Conservation (phyloP, 2,888 invertebrate genomes). For the Eupithecia dodoneata region DNA sequence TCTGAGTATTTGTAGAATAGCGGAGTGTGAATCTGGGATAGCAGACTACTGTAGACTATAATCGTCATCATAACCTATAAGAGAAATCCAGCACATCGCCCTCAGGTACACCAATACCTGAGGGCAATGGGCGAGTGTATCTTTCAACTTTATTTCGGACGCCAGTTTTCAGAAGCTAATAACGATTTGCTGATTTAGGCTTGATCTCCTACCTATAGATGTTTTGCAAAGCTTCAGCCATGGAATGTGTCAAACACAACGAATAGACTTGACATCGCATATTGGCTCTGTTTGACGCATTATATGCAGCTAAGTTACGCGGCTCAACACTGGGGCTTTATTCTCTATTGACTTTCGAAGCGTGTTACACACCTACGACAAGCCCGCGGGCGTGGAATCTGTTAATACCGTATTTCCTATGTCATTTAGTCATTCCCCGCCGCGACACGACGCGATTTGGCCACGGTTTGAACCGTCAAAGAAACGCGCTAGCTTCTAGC, state of each 20-base stretch:
- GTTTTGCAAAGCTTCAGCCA: not conserved
- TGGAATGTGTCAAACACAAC: not conserved
- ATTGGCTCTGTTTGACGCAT: not conserved
- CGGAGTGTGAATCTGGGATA: not conserved
- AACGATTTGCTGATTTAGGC: not conserved
- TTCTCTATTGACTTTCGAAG: too few relatives aligned
- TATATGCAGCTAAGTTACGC: not conserved
- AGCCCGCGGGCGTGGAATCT: too few relatives aligned
- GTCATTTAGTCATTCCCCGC: too few relatives aligned
- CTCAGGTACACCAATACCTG: not conserved
- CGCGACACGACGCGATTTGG: too few relatives aligned
- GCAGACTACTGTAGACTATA: not conserved
- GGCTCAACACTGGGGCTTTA: too few relatives aligned
- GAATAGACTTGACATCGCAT: not conserved
- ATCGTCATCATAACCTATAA: not conserved
- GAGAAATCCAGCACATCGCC: too few relatives aligned
- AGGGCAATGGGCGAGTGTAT: not conserved
- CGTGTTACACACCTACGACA: too few relatives aligned
- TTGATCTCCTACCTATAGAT: not conserved
- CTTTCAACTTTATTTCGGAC: not conserved
- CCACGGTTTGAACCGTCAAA: too few relatives aligned
- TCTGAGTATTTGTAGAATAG: conserved; percentile 2
- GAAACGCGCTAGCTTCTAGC: too few relatives aligned
- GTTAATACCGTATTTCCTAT: too few relatives aligned
- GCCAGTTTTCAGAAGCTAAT: not conserved